Evolutionary conservation across 2,113 vertebrate species (phyloP).

Genomic region (Mormyrus iriodes): DNA sequence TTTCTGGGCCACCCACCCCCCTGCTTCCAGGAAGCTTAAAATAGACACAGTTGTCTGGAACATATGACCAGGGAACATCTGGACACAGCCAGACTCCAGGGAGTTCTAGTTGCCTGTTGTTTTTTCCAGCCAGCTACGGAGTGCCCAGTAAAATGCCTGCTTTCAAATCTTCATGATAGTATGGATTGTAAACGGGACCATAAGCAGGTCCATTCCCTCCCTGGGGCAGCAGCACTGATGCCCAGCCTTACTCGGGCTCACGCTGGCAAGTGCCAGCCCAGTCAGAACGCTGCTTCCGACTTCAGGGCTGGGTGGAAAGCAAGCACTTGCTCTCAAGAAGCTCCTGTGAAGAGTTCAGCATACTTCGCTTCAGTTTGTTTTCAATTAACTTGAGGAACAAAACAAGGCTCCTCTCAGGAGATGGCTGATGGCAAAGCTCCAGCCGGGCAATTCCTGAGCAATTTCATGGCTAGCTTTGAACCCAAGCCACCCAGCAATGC

Average conservation of each 20-base stretch:
- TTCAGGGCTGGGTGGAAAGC: not conserved
- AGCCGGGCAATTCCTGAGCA: not conserved
- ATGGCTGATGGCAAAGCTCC: not conserved
- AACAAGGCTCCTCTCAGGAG: not conserved
- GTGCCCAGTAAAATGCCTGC: not conserved
- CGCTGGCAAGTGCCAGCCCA: not conserved
- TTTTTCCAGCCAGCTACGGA: not conserved
- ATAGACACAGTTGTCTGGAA: not conserved
- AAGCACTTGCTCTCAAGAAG: not conserved
- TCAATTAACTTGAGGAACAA: not conserved
- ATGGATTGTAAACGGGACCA: not conserved
- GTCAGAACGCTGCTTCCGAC: not conserved
- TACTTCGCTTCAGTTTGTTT: not conserved
- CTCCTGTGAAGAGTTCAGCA: not conserved
- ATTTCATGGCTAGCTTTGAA: not conserved
- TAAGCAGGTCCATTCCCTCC: not conserved
- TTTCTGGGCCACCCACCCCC: not conserved
- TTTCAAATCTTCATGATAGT: not conserved
- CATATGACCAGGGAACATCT: slow-evolving; percentile 14
- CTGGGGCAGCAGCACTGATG: not conserved
- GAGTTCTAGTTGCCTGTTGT: not conserved
- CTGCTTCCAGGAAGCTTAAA: slow-evolving; percentile 4
- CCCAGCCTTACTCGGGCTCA: not conserved
- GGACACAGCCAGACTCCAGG: slow-evolving; percentile 7
- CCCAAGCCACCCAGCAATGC: not conserved